These are phyloP conservation scores for Lasioglossum lativentre DNA, from an alignment of 2,888 invertebrate species.

Conservation along the genomic window DNA sequence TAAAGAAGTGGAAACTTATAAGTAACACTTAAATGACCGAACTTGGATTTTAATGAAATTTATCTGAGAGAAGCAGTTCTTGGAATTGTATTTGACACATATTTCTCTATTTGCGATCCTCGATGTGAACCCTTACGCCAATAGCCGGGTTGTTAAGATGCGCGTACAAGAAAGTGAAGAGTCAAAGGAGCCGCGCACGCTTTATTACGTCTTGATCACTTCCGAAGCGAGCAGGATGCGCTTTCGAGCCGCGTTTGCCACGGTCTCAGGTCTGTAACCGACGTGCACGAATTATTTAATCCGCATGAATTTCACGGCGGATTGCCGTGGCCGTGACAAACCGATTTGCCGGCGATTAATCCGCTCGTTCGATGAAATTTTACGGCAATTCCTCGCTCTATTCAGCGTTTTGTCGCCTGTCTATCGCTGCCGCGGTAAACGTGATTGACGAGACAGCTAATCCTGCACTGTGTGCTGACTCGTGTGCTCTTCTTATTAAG, in stretches of 20 bases:
- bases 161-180: not conserved
- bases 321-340: not conserved
- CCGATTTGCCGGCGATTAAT: conserved; percentile 15
- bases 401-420: not conserved
- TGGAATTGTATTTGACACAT: not conserved
- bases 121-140: not conserved
- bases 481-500: not conserved
- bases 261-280: conserved; percentile 11
- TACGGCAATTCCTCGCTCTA: not conserved
- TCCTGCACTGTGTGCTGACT: not conserved
- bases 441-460: not conserved
- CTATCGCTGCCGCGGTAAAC: not conserved
- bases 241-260: not conserved
- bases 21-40: no score
- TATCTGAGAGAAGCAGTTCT: no score
- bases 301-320: not conserved
- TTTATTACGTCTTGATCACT: not conserved
- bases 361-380: not conserved
- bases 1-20: no score
- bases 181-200: not conserved
- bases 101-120: not conserved
- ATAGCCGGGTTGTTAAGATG: not conserved
- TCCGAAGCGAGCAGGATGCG: not conserved
- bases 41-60: no score
- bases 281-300: conserved; percentile 22